Conservation (phyloP, 2,797 vertebrate genomes). For the Melanotaenia nigrans region DNA sequence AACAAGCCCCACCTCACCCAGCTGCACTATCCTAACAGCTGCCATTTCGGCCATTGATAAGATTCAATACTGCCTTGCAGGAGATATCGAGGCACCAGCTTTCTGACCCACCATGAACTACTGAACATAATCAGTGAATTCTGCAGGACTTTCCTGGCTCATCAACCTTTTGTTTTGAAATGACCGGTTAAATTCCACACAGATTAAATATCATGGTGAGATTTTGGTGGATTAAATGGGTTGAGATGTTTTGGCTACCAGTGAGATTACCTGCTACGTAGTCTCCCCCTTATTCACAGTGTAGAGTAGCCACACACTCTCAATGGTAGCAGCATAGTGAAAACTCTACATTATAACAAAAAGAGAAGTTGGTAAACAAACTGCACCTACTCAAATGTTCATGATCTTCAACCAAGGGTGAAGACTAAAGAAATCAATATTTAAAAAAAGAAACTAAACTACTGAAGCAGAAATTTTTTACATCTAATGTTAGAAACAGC, state of each 20-base stretch:
- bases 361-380: background rate
- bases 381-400: background rate
- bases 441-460: background rate
- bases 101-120: conserved; percentile 70
- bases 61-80: conserved; percentile 45
- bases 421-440: conserved; percentile 6
- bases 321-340: background rate
- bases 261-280: conserved; percentile 73
- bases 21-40: conserved; percentile 70
- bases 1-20: conserved; percentile 61
- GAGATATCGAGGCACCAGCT: conserved; percentile 75
- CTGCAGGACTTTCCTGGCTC: conserved; percentile 30
- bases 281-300: conserved; percentile 44
- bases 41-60: conserved; percentile 71
- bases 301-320: conserved; percentile 10
- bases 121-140: conserved; percentile 50
- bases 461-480: conserved; percentile 3
- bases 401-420: background rate
- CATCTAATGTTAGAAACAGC: conserved; percentile 40
- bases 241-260: conserved; percentile 79
- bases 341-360: conserved; percentile 3
- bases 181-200: conserved; percentile 55
- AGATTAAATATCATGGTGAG: conserved; percentile 71
- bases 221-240: conserved; percentile 69
- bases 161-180: conserved; percentile 49